Conservation (phyloP, 2,888 invertebrate species). For the Linhomoeus sp. region DNA sequence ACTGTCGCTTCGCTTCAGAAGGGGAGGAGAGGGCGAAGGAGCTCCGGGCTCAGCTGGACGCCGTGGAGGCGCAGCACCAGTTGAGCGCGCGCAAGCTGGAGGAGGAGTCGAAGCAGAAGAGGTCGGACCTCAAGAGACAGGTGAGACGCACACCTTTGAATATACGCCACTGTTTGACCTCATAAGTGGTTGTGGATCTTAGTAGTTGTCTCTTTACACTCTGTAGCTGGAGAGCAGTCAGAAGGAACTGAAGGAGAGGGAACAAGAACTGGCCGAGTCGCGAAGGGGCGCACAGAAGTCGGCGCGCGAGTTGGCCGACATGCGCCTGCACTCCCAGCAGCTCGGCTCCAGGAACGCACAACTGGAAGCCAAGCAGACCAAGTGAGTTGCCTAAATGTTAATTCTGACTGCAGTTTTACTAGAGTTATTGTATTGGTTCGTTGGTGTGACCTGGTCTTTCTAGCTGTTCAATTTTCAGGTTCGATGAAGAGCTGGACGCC, state of each 20-base stretch:
- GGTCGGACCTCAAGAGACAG: too few species aligned
- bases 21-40: too few species aligned
- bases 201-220: too few species aligned
- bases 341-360: slow-evolving; percentile 75
- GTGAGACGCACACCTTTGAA: too few species aligned
- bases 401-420: too few species aligned
- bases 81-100: slow-evolving; percentile 4
- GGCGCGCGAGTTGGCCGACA: slow-evolving; percentile 76
- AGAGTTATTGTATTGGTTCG: too few species aligned
- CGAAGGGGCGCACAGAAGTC: slow-evolving; percentile 66
- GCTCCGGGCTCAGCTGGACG: too few species aligned
- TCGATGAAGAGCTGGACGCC: slow-evolving; percentile 62
- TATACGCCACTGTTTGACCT: too few species aligned
- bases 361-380: slow-evolving; percentile 81
- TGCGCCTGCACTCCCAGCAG: slow-evolving; percentile 69
- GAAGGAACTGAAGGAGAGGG: slow-evolving; percentile 70
- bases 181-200: too few species aligned
- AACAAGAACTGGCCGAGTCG: slow-evolving; percentile 81
- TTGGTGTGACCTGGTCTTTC: too few species aligned
- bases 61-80: background rate
- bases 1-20: too few species aligned
- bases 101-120: background rate
- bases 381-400: slow-evolving; percentile 37
- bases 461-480: slow-evolving; percentile 32
- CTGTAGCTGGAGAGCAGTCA: too few species aligned